Evolutionary conservation across 1,140 invertebrate genomes (phyloP).

Genomic region (Lordiphosa collinella): DNA sequence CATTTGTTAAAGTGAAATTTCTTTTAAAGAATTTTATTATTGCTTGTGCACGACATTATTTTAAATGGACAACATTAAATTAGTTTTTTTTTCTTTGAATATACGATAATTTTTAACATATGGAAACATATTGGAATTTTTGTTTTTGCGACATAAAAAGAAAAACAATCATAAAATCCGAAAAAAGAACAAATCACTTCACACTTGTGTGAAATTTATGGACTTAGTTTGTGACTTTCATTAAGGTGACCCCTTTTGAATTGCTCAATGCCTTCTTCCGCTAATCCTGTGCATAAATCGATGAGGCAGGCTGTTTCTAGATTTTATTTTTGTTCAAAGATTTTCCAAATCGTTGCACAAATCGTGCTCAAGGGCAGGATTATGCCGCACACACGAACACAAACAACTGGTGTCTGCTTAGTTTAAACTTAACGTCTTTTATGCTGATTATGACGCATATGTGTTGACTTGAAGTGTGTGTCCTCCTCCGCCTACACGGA

Average conservation of each 20-base stretch:
- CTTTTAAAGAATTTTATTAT: slow-evolving; percentile 40
- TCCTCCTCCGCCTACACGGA: not conserved
- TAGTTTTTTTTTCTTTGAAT: no score
- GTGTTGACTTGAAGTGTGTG: slow-evolving; percentile 2
- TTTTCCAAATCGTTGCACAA: slow-evolving; percentile 73
- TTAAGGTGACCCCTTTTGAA: no score
- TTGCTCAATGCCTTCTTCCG: not conserved
- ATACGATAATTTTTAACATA: slow-evolving; percentile 46
- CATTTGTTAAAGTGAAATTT: slow-evolving; percentile 17
- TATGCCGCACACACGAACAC: slow-evolving; percentile 26
- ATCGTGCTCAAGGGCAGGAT: slow-evolving; percentile 52
- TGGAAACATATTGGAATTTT: slow-evolving; percentile 6
- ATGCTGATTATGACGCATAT: slow-evolving; percentile 71
- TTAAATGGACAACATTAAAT: slow-evolving; percentile 26
- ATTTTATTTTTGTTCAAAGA: slow-evolving; percentile 67
- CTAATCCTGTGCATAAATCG: slow-evolving; percentile 7
- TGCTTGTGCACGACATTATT: slow-evolving; percentile 16
- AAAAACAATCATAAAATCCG: not conserved
- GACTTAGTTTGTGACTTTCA: no score
- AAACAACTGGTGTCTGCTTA: slow-evolving; percentile 54
- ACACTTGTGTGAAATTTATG: not conserved
- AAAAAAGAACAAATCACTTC: slow-evolving; percentile 11
- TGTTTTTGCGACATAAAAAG: slow-evolving; percentile 6
- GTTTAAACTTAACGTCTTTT: slow-evolving; percentile 71
- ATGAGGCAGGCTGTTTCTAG: slow-evolving; percentile 19